Evolutionary conservation across 2,888 invertebrate species (phyloP).

Genomic region (Plebejus anna): DNA sequence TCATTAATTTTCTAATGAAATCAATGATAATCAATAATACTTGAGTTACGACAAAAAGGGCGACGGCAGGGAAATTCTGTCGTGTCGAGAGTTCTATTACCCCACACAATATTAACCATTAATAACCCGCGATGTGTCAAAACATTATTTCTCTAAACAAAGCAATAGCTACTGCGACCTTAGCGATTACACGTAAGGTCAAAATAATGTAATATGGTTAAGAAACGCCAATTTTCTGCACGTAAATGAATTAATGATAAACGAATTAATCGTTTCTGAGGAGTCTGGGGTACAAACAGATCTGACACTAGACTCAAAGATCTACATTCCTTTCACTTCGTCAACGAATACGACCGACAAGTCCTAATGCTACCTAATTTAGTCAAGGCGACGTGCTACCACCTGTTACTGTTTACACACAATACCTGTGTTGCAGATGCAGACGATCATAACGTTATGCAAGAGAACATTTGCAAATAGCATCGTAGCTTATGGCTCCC

Average conservation of each 20-base stretch:
- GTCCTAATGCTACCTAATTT: conserved; percentile 45
- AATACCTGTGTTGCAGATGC: background rate
- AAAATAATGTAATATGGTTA: conserved; percentile 44
- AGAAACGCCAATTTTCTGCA: conserved; percentile 39
- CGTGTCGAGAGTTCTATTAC: background rate
- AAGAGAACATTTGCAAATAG: conserved; percentile 62
- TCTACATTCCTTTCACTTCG: conserved; percentile 52
- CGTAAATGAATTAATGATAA: conserved; percentile 26
- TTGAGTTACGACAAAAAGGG: conserved; percentile 12
- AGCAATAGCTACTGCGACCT: conserved; percentile 41
- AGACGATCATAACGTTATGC: conserved; percentile 42
- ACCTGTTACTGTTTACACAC: conserved; percentile 39
- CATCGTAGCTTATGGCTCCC: conserved; percentile 54
- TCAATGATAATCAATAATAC: conserved; percentile 11
- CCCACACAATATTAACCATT: background rate
- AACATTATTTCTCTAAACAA: conserved; percentile 41
- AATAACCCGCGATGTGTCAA: conserved; percentile 31
- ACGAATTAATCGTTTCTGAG: background rate
- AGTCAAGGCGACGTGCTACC: conserved; percentile 48
- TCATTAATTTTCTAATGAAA: conserved; percentile 17
- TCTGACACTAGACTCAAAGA: conserved; percentile 30
- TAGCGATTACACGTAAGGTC: conserved; percentile 45
- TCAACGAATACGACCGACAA: conserved; percentile 48
- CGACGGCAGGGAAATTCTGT: background rate
- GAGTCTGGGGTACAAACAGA: conserved; percentile 3